Conservation (phyloP, 2,888 invertebrate species). For the Notodonta ziczac region DNA sequence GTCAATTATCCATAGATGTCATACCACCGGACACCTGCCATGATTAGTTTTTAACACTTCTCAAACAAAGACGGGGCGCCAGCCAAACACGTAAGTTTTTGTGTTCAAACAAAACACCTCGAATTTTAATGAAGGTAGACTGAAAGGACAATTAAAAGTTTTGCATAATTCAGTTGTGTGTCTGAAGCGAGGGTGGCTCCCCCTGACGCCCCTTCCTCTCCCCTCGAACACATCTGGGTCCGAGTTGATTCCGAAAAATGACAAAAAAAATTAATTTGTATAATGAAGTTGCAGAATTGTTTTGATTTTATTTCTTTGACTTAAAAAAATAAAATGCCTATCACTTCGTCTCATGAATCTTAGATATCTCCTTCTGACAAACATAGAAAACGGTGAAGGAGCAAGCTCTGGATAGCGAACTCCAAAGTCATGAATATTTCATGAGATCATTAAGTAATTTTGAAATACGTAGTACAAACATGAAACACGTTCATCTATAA, state of each 20-base stretch:
- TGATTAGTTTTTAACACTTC: slow-evolving; percentile 32
- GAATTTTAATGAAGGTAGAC: slow-evolving; percentile 70
- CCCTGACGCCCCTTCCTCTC: not conserved
- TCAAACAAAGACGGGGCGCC: slow-evolving; percentile 16
- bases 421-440: too few species aligned
- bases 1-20: not conserved
- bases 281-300: slow-evolving; percentile 48
- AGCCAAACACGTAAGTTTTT: slow-evolving; percentile 43
- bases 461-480: too few species aligned
- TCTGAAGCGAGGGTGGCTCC: slow-evolving; percentile 37
- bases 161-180: slow-evolving; percentile 64
- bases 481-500: too few species aligned
- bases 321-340: too few species aligned
- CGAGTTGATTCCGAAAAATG: slow-evolving; percentile 53
- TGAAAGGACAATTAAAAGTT: slow-evolving; percentile 71
- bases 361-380: not conserved
- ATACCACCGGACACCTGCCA: slow-evolving; percentile 14
- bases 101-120: slow-evolving; percentile 59
- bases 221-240: slow-evolving; percentile 46
- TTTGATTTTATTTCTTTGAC: slow-evolving; percentile 28
- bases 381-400: too few species aligned
- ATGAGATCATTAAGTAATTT: too few species aligned
- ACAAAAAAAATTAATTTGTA: slow-evolving; percentile 58
- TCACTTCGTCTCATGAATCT: too few species aligned
- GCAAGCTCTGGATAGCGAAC: too few species aligned